Base-by-base conservation (phyloP, 2,797 vertebrate species). In the Coendou prehensilis region DNA sequence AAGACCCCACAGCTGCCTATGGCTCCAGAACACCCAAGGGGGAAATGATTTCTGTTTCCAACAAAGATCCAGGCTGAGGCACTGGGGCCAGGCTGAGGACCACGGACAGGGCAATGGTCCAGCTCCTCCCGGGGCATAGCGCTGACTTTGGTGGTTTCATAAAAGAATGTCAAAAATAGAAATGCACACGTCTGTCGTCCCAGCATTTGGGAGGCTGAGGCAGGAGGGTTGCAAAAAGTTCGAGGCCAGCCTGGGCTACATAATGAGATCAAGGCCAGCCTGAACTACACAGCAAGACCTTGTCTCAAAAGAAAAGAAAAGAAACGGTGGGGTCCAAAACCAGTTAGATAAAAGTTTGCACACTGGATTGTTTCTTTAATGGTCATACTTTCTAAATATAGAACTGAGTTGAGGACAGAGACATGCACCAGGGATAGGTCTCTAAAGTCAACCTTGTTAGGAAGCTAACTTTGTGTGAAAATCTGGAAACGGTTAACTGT, bases 401-500 rank as follows among this genome's bases (percentile, higher is more conserved):
- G 52, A 45, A 57, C 63, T 57, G 54, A 73, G 54, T 63, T 33
- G n/a, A 63, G 37, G 9, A 6, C 10, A 17, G n/a, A 50, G 7
- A 2, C 28, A 45, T 7, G 28, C 37, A 64, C 47, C 17, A 59
- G 50, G n/a, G 22, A 57, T 7, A 30, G 37, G 2, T 63, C n/a
- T n/a, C 89, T 75, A 28, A 95, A 69, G 76, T 63, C 56, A 57
- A 28, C 37, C 79, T 83, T 59, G 5, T 23, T 67, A 59, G 83
- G 28, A 85, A 90, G n/a, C 22, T 37, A 71, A 71, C 88, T 93
- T 79, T 47, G 45, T 63, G 80, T 91, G 67, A 94, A 90, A 94
- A 87, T 45, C 81, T 92, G 71, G 22, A 92, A 80, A 81, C 59
- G 13, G 22, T 71, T 89, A 1, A 50, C 67, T 71, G 5, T 11